Base-by-base conservation (phyloP, 1,140 invertebrate genomes). In the Bathynomus jamesi region DNA sequence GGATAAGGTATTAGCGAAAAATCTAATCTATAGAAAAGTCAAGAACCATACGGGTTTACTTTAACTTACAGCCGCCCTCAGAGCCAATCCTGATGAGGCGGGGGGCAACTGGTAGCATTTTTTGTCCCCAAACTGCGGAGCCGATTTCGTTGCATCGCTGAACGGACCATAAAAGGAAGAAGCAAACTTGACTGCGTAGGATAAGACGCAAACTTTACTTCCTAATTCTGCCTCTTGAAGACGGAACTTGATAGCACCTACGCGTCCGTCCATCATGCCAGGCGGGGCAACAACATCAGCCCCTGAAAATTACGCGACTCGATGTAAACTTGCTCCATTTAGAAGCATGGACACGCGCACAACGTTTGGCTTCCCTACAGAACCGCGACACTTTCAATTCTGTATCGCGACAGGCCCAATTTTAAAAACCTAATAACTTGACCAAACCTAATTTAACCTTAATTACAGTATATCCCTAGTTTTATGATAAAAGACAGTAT, bases 131-230 rank as follows among this genome's bases (percentile, higher is more conserved):
- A 91, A 95, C 64, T 90, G 84, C 0, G 95, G 95, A 0, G 92
- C 89, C 29, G 93, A 96, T 78, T 93, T 89, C 3, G 95, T 94
- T 2, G 95, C 95, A 84, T 97, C 93, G 76, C 95, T 87, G 81
- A 99, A 99, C 30, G 96, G 96, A 4, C 96, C 96, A 84, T 99
- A 99, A 84, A 98, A 94, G 53, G 87, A 87, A 4, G 95, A 98
- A 32, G 94, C 91, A 85, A 98, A 98, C 85, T 99, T 99, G 0
- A 91, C 93, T 30, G 94, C 89, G 82, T 99, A 99, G 1, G 93
- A 95, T 73, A 99, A 83, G 3, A 99, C 87, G 13, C 91, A 86
- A 5, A 95, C 91, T 81, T 86, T 87, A 25, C 29, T 70, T 17
- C 64, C 78, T 62, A 78, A 78, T 0, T 79, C 81, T 72, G 85